Percentiles rank a stretch among this genome's conserved stretches.
Conservation (phyloP, 2,888 invertebrate species). For the Lasioglossum oenotherae region DNA sequence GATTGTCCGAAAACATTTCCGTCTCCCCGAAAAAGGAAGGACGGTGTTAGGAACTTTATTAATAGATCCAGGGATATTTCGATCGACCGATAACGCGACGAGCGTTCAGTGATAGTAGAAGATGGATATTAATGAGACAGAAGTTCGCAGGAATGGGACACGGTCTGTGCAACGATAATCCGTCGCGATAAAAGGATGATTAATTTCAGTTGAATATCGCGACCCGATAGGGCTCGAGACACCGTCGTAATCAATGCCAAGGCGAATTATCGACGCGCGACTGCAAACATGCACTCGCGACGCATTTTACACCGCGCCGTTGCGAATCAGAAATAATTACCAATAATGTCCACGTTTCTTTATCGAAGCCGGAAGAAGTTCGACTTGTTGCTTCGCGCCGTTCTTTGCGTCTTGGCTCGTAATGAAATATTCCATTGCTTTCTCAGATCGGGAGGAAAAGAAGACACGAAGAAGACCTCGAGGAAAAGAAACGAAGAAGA, state of each 20-base stretch:
- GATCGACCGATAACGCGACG: slow-evolving; percentile 21
- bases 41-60: slow-evolving; percentile 18
- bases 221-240: slow-evolving; percentile 26
- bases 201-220: slow-evolving; percentile 46
- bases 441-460: background rate
- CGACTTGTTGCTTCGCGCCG: background rate
- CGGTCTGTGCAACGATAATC: slow-evolving; percentile 27
- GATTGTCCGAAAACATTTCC: background rate
- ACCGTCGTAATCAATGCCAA: slow-evolving; percentile 30
- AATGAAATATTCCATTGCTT: background rate
- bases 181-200: slow-evolving; percentile 42
- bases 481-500: background rate
- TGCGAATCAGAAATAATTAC: background rate
- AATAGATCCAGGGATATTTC: slow-evolving; percentile 11
- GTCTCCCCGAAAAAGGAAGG: background rate
- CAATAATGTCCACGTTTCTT: background rate
- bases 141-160: background rate
- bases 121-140: slow-evolving; percentile 28
- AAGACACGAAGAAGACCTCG: background rate
- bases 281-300: background rate
- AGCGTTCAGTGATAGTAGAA: slow-evolving; percentile 21
- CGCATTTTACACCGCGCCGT: background rate
- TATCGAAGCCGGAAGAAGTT: background rate
- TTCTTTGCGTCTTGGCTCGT: background rate
- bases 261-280: slow-evolving; percentile 20